Evolutionary conservation across 1,140 invertebrate genomes (phyloP).

Genomic region (Formica exsecta): DNA sequence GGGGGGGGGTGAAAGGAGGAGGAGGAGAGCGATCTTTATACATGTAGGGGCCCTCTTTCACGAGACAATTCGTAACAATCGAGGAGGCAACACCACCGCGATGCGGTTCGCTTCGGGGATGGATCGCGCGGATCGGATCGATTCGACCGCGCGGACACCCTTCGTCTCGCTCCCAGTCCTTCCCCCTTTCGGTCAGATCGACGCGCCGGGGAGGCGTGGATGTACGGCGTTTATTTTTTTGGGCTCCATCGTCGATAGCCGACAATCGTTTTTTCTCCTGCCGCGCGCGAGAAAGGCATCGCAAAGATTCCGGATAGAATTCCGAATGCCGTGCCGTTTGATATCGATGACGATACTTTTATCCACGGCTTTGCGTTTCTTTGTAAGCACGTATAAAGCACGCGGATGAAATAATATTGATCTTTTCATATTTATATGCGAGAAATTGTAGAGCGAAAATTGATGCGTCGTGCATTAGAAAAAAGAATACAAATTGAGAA

Average conservation of each 20-base stretch:
- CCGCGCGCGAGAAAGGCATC: conserved; percentile 41
- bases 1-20: not conserved
- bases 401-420: conserved; percentile 45
- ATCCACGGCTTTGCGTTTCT: not conserved
- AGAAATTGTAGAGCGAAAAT: not conserved
- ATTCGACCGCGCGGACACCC: conserved; percentile 56
- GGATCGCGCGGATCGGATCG: conserved; percentile 57
- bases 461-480: not conserved
- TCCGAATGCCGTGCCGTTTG: conserved; percentile 9
- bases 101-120: conserved; percentile 19
- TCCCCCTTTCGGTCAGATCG: not conserved
- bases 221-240: conserved; percentile 47
- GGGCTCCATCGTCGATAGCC: conserved; percentile 22
- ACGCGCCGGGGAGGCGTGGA: conserved; percentile 39
- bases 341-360: conserved; percentile 28
- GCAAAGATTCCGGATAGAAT: conserved; percentile 64
- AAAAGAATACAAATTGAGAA: not conserved
- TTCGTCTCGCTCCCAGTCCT: conserved; percentile 21
- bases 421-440: not conserved
- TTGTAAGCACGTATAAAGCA: not conserved
- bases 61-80: conserved; percentile 64
- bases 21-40: conserved; percentile 64
- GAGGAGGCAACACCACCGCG: conserved; percentile 36
- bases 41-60: conserved; percentile 54
- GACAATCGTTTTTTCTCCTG: conserved; percentile 52